These are phyloP conservation scores for Sebastes flavidus DNA, from an alignment of 2,797 vertebrate genomes.

Conservation along the genomic window DNA sequence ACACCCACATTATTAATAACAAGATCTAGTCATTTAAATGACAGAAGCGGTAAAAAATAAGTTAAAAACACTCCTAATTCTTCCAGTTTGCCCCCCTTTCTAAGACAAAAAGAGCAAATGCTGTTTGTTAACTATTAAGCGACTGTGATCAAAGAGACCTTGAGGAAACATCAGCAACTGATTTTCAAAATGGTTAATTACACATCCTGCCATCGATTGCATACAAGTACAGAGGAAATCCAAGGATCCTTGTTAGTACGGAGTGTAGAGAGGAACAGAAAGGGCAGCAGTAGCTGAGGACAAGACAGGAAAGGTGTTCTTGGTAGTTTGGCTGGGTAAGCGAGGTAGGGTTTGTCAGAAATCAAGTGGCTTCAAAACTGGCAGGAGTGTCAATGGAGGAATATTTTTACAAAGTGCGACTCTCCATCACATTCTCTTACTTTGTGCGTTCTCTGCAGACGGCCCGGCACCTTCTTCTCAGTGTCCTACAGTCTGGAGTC, in stretches of 20 bases:
- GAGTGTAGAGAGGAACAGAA: conserved; percentile 34
- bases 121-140: conserved; percentile 20
- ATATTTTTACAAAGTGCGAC: conserved; percentile 64
- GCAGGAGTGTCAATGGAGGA: conserved; percentile 77
- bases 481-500: background rate
- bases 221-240: conserved; percentile 52
- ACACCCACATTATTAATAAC: conserved; percentile 30
- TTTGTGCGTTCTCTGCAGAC: conserved; percentile 54
- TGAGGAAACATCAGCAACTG: conserved; percentile 30
- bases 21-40: conserved; percentile 45
- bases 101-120: conserved; percentile 17
- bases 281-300: conserved; percentile 62
- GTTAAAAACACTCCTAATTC: conserved; percentile 25
- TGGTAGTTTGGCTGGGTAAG: conserved; percentile 84
- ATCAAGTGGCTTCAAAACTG: conserved; percentile 75
- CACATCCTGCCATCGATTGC: conserved; percentile 50
- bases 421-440: conserved; percentile 32
- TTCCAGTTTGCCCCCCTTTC: background rate
- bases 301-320: conserved; percentile 60
- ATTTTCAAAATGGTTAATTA: conserved; percentile 43
- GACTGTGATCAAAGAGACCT: conserved; percentile 26
- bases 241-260: conserved; percentile 46
- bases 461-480: background rate
- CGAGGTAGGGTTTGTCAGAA: conserved; percentile 85
- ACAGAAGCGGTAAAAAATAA: conserved; percentile 33